phyloP scores from a whole-genome alignment of 2,797 vertebrate genomes.

The Neosilurus mollespiculum region DNA sequence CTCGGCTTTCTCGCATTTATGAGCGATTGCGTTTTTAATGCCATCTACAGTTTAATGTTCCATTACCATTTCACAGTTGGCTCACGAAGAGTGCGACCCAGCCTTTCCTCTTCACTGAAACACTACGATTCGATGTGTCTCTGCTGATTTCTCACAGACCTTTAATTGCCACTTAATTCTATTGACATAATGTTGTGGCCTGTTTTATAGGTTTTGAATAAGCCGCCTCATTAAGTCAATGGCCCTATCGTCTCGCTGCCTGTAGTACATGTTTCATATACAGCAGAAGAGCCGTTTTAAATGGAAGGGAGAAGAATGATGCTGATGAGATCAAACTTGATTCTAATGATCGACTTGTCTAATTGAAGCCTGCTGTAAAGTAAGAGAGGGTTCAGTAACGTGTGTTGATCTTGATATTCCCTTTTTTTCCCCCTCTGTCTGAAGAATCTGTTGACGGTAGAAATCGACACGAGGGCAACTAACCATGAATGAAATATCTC shows the following conservation, averaged over 20 bases:
- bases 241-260: conserved; percentile 22
- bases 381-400: neutral
- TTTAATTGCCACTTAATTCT: conserved; percentile 48
- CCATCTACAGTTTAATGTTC: conserved; percentile 47
- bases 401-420: neutral
- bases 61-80: conserved; percentile 43
- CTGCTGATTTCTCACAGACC: conserved; percentile 42
- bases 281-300: conserved; percentile 5
- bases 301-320: neutral
- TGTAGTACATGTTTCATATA: conserved; percentile 28
- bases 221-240: conserved; percentile 49
- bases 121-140: conserved; percentile 32
- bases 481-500: conserved; percentile 57
- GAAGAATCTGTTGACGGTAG: neutral
- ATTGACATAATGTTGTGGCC: conserved; percentile 49
- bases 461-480: conserved; percentile 32
- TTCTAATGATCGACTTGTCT: conserved; percentile 21
- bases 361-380: conserved; percentile 15
- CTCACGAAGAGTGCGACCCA: conserved; percentile 32
- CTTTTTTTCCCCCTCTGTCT: neutral
- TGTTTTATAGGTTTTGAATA: conserved; percentile 54
- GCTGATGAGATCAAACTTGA: conserved; percentile 13
- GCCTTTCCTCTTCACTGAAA: conserved; percentile 28
- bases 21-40: conserved; percentile 48
- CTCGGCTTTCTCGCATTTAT: conserved; percentile 26